These are phyloP conservation scores for Acyrthosiphon pisum DNA, from an alignment of 1,140 invertebrate species.

Conservation along the genomic window DNA sequence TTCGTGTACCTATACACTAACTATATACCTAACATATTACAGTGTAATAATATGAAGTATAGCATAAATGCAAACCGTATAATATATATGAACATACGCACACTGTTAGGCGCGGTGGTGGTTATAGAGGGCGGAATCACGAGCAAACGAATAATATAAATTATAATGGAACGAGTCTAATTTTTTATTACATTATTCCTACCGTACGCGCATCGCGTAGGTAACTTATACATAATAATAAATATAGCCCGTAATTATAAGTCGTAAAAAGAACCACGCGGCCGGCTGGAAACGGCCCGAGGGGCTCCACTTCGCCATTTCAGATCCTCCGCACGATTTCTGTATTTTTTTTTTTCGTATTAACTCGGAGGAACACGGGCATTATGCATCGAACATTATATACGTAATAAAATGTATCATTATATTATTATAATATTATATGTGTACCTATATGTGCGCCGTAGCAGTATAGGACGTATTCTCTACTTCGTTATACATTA, in stretches of 20 bases:
- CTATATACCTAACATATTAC: not conserved
- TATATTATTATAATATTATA: not conserved
- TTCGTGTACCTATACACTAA: too few relatives aligned
- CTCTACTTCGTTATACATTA: not conserved
- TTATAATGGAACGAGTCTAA: not conserved
- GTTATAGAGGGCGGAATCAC: conserved; percentile 4
- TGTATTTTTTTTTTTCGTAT: conserved; percentile 32
- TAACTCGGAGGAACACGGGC: not conserved
- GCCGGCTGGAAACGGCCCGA: not conserved
- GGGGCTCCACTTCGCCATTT: conserved; percentile 19
- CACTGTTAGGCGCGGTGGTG: too few relatives aligned
- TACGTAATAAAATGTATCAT: not conserved
- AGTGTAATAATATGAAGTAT: not conserved
- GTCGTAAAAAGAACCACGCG: conserved; percentile 32
- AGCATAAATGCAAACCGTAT: not conserved
- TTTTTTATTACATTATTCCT: conserved; percentile 24
- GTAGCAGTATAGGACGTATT: not conserved
- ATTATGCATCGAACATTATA: not conserved
- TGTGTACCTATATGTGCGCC: not conserved
- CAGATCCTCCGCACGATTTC: conserved; percentile 6
- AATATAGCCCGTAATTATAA: conserved; percentile 36
- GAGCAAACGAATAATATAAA: not conserved
- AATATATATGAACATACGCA: not conserved
- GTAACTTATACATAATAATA: not conserved
- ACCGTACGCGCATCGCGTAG: not conserved